These are phyloP conservation scores for Anastrepha obliqua DNA, from an alignment of 1,140 invertebrate genomes.

Conservation along the genomic window DNA sequence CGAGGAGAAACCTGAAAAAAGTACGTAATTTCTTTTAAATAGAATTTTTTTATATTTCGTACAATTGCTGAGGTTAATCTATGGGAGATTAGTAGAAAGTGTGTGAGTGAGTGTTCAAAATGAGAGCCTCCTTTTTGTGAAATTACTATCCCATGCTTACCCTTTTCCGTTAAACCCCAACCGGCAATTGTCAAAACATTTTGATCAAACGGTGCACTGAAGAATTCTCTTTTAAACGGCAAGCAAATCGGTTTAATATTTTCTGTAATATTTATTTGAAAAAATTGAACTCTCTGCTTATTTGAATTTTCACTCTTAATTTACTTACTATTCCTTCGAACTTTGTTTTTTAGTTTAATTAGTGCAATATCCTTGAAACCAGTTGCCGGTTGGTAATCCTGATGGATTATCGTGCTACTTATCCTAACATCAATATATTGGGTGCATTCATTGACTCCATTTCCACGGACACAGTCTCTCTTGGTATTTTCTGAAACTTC, in stretches of 20 bases:
- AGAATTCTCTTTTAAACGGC: background rate
- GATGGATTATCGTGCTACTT: background rate
- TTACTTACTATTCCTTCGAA: background rate
- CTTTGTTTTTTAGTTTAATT: background rate
- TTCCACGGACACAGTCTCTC: background rate
- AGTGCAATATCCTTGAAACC: background rate
- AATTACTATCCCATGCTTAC: background rate
- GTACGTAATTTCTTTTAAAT: background rate
- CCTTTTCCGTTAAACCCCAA: background rate
- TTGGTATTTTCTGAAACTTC: background rate
- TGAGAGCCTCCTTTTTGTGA: no score
- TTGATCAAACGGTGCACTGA: constrained; percentile 5
- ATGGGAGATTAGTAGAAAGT: no score
- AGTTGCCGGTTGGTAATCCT: background rate
- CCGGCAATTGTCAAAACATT: background rate
- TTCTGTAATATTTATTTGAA: background rate
- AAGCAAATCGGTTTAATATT: constrained; percentile 18
- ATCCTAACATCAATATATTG: background rate
- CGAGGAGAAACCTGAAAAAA: background rate
- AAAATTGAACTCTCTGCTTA: background rate
- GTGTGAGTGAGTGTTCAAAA: no score
- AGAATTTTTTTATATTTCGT: no score
- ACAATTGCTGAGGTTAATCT: no score
- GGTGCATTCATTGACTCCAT: background rate
- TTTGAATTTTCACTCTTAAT: background rate